Percentiles rank a stretch among this genome's conserved stretches.
Conservation (phyloP, 2,113 vertebrate genomes). For the Hippopotamus amphibius region DNA sequence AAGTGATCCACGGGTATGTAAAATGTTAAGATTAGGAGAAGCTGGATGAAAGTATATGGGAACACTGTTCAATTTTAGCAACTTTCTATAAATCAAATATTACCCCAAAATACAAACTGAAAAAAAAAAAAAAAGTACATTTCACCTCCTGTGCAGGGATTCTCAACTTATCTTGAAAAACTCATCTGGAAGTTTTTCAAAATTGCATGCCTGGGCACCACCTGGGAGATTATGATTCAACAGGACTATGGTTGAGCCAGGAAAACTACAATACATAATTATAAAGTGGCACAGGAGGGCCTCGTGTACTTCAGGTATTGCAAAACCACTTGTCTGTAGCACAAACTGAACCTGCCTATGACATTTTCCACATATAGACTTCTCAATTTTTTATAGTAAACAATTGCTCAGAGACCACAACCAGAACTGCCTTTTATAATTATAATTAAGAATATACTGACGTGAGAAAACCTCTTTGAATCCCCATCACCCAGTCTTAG, state of each 20-base stretch:
- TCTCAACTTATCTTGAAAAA: neutral
- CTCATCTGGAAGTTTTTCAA: neutral
- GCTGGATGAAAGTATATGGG: neutral
- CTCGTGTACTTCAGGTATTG: neutral
- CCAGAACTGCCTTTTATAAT: neutral
- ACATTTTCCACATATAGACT: neutral
- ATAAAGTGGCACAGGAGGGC: neutral
- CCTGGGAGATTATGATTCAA: neutral
- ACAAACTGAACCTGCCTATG: neutral
- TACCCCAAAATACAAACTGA: neutral
- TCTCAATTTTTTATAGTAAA: neutral
- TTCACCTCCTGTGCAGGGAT: neutral
- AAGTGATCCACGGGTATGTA: neutral
- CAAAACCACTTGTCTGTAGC: neutral
- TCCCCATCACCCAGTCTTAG: no score
- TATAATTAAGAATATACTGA: neutral
- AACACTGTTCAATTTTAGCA: neutral
- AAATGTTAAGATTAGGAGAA: slow-evolving; percentile 15
- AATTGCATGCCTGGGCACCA: neutral
- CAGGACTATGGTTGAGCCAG: neutral
- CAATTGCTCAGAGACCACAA: neutral
- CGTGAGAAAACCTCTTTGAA: no score
- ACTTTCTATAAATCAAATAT: neutral
- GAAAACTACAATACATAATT: neutral
- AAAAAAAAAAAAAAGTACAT: neutral